Conservation (phyloP, 2,113 vertebrate species). For the Dascyllus trimaculatus region DNA sequence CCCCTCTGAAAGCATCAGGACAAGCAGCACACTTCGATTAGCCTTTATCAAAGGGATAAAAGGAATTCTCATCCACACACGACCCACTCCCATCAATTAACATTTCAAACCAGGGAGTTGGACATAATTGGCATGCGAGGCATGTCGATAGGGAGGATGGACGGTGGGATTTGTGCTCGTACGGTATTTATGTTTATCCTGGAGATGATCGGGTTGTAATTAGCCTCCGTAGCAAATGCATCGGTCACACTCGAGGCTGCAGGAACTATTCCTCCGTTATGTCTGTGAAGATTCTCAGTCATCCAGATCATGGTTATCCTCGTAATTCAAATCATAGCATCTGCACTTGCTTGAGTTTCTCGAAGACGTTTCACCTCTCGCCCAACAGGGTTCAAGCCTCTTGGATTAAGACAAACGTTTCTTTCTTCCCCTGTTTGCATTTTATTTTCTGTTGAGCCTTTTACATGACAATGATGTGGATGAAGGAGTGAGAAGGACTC, state of each 20-base stretch:
- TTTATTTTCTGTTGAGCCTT: no score
- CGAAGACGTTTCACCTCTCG: no score
- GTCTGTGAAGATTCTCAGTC: no score
- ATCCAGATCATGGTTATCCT: no score
- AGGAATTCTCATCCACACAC: slow-evolving; percentile 32
- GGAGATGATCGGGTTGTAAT: slow-evolving; percentile 44
- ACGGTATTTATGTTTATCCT: slow-evolving; percentile 54
- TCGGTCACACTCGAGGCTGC: slow-evolving; percentile 26
- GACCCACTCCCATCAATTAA: slow-evolving; percentile 46
- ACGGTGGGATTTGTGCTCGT: slow-evolving; percentile 24
- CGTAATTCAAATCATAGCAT: no score
- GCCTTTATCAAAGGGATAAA: slow-evolving; percentile 34
- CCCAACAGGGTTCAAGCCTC: no score
- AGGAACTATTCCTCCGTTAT: slow-evolving; percentile 15
- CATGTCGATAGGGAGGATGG: slow-evolving; percentile 48
- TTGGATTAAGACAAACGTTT: no score
- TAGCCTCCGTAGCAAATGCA: slow-evolving; percentile 29
- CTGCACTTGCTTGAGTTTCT: no score
- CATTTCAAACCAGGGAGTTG: slow-evolving; percentile 27
- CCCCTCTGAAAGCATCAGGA: slow-evolving; percentile 22
- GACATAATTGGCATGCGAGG: slow-evolving; percentile 27
- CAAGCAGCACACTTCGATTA: background rate
- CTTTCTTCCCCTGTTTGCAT: no score
- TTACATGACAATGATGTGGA: no score
- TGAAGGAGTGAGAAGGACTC: no score